These are phyloP conservation scores for Stramonita haemastoma DNA, from an alignment of 2,888 invertebrate genomes.

Conservation along the genomic window DNA sequence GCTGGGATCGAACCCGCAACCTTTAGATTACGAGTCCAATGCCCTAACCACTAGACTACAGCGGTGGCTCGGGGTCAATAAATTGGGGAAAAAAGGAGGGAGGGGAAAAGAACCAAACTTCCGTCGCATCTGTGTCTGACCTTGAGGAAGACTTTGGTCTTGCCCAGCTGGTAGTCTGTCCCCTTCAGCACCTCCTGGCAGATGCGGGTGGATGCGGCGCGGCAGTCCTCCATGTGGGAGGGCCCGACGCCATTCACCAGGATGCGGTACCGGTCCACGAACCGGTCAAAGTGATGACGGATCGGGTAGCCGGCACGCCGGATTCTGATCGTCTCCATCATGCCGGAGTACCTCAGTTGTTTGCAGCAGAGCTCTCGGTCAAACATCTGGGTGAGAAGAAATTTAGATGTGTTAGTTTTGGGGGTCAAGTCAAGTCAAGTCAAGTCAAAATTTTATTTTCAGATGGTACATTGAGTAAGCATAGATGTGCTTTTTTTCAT, in stretches of 20 bases:
- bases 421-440: too few species aligned
- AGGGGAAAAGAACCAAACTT: not conserved
- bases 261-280: slow-evolving; percentile 97
- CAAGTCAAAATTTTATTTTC: too few species aligned
- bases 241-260: slow-evolving; percentile 83
- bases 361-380: slow-evolving; percentile 97
- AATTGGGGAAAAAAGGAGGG: too few species aligned
- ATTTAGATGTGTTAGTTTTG: too few species aligned
- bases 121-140: slow-evolving; percentile 57
- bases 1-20: too few species aligned
- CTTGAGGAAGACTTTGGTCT: slow-evolving; percentile 98
- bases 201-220: slow-evolving; percentile 91
- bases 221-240: slow-evolving; percentile 81
- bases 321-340: slow-evolving; percentile 99
- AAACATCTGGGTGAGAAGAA: slow-evolving; percentile 85
- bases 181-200: slow-evolving; percentile 90
- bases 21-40: too few species aligned
- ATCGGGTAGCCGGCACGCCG: slow-evolving; percentile 98
- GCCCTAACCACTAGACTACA: too few species aligned
- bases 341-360: slow-evolving; percentile 97
- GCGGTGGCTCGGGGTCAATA: too few species aligned
- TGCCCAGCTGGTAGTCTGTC: slow-evolving; percentile 97
- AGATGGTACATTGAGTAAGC: too few species aligned
- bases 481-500: too few species aligned
- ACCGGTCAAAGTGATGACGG: slow-evolving; percentile 95